A percentile compares a stretch with the other conserved stretches of the same genome.
Evolutionary conservation across 2,797 vertebrate species (phyloP).

Genomic region (Chelonia mydas): DNA sequence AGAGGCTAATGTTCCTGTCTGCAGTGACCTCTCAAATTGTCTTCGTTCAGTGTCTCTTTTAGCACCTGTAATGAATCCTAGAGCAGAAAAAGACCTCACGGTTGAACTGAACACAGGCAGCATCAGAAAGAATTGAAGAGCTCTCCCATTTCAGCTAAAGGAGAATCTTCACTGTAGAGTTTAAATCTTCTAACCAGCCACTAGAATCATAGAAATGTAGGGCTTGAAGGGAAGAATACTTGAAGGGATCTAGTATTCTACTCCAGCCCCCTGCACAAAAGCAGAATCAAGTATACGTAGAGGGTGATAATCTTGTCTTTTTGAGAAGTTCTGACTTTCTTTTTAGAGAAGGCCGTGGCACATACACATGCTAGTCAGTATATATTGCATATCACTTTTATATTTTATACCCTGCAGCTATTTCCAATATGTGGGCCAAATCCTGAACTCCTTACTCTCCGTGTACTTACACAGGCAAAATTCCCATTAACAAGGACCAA

Average conservation of each 20-base stretch:
- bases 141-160: too few relatives aligned
- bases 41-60: background rate
- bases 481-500: background rate
- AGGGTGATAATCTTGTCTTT: background rate
- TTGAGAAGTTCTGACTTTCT: background rate
- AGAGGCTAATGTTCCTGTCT: background rate
- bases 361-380: background rate
- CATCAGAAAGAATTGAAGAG: background rate
- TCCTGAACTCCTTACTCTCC: background rate
- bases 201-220: background rate
- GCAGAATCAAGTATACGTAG: background rate
- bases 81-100: background rate
- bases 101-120: background rate
- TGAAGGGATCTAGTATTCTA: too few relatives aligned
- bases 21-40: background rate
- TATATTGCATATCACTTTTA: background rate
- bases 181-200: background rate
- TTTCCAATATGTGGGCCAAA: background rate
- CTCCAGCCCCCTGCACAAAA: background rate
- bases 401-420: background rate
- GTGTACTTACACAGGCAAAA: background rate
- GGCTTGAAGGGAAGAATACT: too few relatives aligned
- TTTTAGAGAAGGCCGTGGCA: background rate
- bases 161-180: background rate
- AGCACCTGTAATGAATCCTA: background rate